Base-by-base conservation (phyloP, 2,888 invertebrate species). In the Nemotelus pantherinus region DNA sequence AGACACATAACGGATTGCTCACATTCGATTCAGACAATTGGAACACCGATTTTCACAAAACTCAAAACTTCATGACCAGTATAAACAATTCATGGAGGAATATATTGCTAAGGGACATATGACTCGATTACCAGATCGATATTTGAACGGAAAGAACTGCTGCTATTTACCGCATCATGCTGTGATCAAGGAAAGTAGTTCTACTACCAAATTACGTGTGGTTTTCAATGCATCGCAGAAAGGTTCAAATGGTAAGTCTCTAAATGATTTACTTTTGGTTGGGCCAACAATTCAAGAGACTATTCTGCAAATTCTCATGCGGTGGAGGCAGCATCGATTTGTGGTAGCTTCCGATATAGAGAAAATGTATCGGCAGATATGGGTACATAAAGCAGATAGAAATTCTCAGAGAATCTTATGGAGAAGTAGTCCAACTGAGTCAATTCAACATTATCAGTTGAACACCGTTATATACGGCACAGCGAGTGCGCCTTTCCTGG, bases 21-120 rank as follows among this genome's bases (percentile, higher is more conserved):
- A 25, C 25, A 25, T 25, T 25, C 25, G 1, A 25, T 25, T 25
- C 25, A 25, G 25, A 25, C 25, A 25, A 25, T 6, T 64, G 7
- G 64, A 64, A 64, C 39, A 45, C 10, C 43, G 10, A 7, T 64
- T 64, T 6, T 4, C 10, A 43, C 10, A 10, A 2, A 39, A 64
- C 41, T 25, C 25, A 25, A 25, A 25, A 25, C 25, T 25, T 25
- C 25, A 25, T 25, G 25, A 25, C 25, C 25, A 25, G 25, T 81
- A 81, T 65, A 45, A 41, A 43, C 53, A 77, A 47, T 80, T 81
- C 48, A 80, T 81, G 77, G 67, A 71, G 7, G 81, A 82, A 78
- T 82, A 82, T 74, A 10, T 76, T 25, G 9, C 43, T 39, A 47
- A 82, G 25, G 25, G 25, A 25, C 25, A 25, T 25, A 25, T 25